Evolutionary conservation across 2,888 invertebrate genomes (phyloP).

Genomic region (Ametastegia equiseti): DNA sequence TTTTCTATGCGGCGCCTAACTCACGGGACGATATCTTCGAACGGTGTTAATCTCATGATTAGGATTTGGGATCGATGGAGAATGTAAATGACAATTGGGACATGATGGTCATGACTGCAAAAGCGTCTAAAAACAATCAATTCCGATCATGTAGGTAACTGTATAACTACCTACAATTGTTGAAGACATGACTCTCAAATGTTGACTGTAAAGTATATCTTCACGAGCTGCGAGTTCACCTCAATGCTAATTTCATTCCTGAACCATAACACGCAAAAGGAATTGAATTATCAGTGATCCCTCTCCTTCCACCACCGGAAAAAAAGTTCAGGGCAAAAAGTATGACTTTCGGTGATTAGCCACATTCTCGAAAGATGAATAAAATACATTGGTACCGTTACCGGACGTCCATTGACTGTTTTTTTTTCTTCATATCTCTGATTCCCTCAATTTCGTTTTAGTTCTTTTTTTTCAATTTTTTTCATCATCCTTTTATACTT

Average conservation of each 20-base stretch:
- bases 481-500: background rate
- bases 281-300: slow-evolving; percentile 29
- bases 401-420: background rate
- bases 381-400: background rate
- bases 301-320: too few relatives aligned
- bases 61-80: background rate
- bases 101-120: background rate
- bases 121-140: background rate
- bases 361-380: background rate
- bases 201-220: background rate
- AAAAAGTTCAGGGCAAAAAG: slow-evolving; percentile 31
- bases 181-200: background rate
- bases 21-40: too few relatives aligned
- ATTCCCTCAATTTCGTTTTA: background rate
- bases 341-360: background rate
- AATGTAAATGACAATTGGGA: background rate
- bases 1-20: too few relatives aligned
- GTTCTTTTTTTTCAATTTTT: background rate
- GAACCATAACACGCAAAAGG: background rate
- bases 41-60: too few relatives aligned
- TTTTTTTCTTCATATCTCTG: background rate
- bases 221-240: background rate
- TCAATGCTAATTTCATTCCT: slow-evolving; percentile 12
- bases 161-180: background rate
- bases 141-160: slow-evolving; percentile 13